phyloP scores from a whole-genome alignment of 2,888 invertebrate species.

The Scaptomyza tumidula region DNA sequence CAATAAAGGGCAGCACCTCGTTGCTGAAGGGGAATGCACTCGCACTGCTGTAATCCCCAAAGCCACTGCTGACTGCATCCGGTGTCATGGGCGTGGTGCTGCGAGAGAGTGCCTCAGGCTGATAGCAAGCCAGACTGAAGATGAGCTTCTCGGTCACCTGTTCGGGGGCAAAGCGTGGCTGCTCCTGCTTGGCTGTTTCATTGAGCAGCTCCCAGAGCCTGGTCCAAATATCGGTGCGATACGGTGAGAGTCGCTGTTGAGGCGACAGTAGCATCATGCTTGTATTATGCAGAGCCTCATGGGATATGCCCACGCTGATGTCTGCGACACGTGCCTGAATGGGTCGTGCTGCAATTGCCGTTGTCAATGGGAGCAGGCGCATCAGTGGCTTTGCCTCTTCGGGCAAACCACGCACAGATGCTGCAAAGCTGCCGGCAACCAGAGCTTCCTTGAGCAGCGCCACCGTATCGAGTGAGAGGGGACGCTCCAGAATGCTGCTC shows the following conservation, averaged over 20 bases:
- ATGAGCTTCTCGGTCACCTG: constrained; percentile 91
- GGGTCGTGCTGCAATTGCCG: constrained; percentile 83
- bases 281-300: constrained; percentile 92
- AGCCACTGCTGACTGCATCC: constrained; percentile 85
- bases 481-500: constrained; percentile 87
- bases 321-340: constrained; percentile 84
- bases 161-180: constrained; percentile 88
- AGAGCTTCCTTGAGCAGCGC: constrained; percentile 91
- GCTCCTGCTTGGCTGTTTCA: constrained; percentile 86
- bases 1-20: constrained; percentile 91
- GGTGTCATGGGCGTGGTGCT: constrained; percentile 94
- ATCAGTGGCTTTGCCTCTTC: constrained; percentile 89
- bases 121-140: constrained; percentile 93
- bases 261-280: constrained; percentile 93
- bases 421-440: constrained; percentile 89
- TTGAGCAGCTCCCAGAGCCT: constrained; percentile 90
- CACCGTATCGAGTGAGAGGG: constrained; percentile 86
- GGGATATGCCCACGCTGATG: constrained; percentile 88
- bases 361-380: constrained; percentile 89
- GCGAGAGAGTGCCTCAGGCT: constrained; percentile 93
- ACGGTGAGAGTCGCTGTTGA: constrained; percentile 92
- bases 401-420: constrained; percentile 89
- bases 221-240: constrained; percentile 93
- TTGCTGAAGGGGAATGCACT: constrained; percentile 83
- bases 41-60: constrained; percentile 85